Evolutionary conservation across 2,888 invertebrate species (phyloP).

Genomic region (Xylocampa areola): DNA sequence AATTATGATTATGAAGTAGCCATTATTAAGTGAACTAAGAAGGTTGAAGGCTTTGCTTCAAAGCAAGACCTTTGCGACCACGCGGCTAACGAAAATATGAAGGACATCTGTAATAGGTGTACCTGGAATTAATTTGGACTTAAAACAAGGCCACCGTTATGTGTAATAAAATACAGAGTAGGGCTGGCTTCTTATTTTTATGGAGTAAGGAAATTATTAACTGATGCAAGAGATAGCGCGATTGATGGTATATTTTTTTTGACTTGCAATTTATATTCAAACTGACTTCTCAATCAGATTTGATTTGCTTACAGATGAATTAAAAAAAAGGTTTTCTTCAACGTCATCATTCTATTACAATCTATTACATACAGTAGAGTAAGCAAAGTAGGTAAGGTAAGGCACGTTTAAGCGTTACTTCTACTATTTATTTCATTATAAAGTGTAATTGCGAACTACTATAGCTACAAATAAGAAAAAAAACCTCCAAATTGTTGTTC

Average conservation of each 20-base stretch:
- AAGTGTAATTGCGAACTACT: no score
- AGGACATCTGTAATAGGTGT: constrained; percentile 63
- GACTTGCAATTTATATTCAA: no score
- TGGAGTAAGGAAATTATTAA: constrained; percentile 1
- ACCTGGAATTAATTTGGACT: constrained; percentile 63
- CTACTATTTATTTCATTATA: no score
- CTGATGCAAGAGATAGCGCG: not conserved
- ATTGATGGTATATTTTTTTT: not conserved
- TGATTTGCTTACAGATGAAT: not conserved
- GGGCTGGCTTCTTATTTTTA: constrained; percentile 15
- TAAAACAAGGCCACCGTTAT: constrained; percentile 59
- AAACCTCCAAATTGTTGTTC: constrained; percentile 4
- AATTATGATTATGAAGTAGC: constrained; percentile 36
- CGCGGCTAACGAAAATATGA: constrained; percentile 61
- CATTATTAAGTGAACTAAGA: constrained; percentile 43
- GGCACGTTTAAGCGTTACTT: no score
- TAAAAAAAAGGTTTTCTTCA: not conserved
- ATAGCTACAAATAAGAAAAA: not conserved
- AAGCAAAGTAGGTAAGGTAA: no score
- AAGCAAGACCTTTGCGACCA: constrained; percentile 53
- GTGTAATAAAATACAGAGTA: constrained; percentile 53
- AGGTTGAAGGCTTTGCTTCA: constrained; percentile 58
- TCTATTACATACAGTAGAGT: no score
- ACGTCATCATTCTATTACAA: not conserved
- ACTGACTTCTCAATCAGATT: no score